Conservation (phyloP, 53 echinoderm and acorn worm genomes). For the Astropecten irregularis region DNA sequence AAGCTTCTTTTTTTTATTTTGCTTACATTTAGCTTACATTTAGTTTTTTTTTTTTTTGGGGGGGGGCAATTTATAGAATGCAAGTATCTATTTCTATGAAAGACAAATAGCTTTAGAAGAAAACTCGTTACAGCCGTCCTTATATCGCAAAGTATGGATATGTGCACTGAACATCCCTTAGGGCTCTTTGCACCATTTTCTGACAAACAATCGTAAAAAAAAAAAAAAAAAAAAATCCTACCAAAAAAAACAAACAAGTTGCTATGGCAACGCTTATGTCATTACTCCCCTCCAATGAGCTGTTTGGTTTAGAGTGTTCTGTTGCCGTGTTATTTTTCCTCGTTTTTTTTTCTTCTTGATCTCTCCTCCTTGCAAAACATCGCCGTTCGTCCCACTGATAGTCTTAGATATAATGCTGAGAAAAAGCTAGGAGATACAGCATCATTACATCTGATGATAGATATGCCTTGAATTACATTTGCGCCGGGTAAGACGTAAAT, state of each 20-base stretch:
- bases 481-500: background rate
- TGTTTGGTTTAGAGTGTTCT: background rate
- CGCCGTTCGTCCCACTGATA: background rate
- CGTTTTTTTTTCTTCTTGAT: background rate
- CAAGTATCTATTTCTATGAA: background rate
- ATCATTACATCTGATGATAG: too few species aligned
- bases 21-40: too few species aligned
- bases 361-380: background rate
- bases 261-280: background rate
- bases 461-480: background rate
- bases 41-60: too few species aligned
- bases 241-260: background rate
- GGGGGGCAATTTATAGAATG: background rate
- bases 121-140: background rate
- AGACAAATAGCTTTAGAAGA: background rate
- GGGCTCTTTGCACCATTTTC: background rate
- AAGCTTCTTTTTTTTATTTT: too few species aligned
- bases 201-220: background rate
- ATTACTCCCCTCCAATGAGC: background rate
- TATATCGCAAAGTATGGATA: background rate
- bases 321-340: constrained; percentile 4
- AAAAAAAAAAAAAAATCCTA: too few species aligned
- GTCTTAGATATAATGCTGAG: background rate
- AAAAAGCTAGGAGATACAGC: too few species aligned
- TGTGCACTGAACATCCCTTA: background rate